Evolutionary conservation across 1,140 invertebrate species (phyloP), one percentile per base, ranked within the genome.

Genomic region (Lanistes nyassanus): DNA sequence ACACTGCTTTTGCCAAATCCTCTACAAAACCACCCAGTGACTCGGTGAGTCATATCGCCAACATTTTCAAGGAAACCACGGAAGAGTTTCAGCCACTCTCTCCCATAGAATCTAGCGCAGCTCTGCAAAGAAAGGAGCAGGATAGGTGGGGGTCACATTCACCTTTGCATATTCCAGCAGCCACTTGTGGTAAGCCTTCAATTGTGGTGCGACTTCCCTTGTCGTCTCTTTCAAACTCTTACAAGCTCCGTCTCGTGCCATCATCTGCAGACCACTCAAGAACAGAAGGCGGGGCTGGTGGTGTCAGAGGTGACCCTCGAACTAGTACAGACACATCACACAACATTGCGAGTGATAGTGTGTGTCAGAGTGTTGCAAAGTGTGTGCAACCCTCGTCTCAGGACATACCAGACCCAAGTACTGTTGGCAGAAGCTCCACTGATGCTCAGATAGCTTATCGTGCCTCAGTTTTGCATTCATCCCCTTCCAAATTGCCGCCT

Each of bases 121-220:
- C 56, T 60, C 36, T 5, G 34, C 37, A 39, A 21, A 11, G 31
- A 55, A 23, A 31, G n/a, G 7, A 16, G 23, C 23, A 69, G 34
- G 67, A 23, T 26, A 26, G 51, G 34, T 42, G 39, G 31, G 1
- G 47, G 9, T 23, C 9, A 16, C 42, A 60, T 1, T 5, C 56
- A 9, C 29, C n/a, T 16, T 34, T 21, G 7, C 53, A 37, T 23
- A 37, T 70, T 21, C 70, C 70, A 21, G 39, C 70, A 37, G n/a
- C 36, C 23, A 60, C 56, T 4, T 60, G 70, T 60, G 70, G 70
- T 53, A 72, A 72, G 36, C 70, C 70, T 16, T 72, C 70, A 3
- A 72, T 72, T 19, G 36, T 72, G 6, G 70, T 72, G 31, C 53
- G 70, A 13, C 21, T 72, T n/a, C 19, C 11, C 36, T 23, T 47